A percentile compares a stretch with the other conserved stretches of the same genome.
These are phyloP conservation scores for Nomada fucata DNA, from an alignment of 2,888 invertebrate genomes.

Conservation along the genomic window DNA sequence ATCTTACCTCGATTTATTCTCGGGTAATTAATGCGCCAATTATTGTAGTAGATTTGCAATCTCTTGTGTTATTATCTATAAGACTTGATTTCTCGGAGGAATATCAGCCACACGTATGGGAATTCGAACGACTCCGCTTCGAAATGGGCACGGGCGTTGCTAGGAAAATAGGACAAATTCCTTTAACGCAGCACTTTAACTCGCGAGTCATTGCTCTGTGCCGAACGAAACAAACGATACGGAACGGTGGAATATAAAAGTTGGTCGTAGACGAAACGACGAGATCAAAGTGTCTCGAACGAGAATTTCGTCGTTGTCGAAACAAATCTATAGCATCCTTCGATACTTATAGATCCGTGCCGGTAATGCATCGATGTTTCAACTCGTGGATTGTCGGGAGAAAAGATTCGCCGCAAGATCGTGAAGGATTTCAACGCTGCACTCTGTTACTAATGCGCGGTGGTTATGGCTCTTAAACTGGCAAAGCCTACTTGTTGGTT, in stretches of 20 bases:
- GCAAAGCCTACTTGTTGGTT: not conserved
- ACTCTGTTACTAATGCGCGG: not conserved
- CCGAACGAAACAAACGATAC: too few species aligned
- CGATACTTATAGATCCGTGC: too few species aligned
- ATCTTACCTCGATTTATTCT: not conserved
- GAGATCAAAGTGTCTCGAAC: too few species aligned
- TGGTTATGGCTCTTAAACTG: not conserved
- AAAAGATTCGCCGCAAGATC: not conserved
- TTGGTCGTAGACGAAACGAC: too few species aligned
- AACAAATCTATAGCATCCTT: not conserved
- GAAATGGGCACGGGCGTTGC: slow-evolving; percentile 15
- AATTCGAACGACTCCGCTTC: slow-evolving; percentile 40
- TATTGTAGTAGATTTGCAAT: slow-evolving; percentile 4
- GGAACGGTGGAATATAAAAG: too few species aligned
- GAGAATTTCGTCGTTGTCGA: slow-evolving; percentile 1
- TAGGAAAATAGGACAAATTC: slow-evolving; percentile 1
- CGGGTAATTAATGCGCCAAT: slow-evolving; percentile 23
- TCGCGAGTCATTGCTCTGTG: not conserved
- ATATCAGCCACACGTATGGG: slow-evolving; percentile 29
- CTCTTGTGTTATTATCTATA: slow-evolving; percentile 9
- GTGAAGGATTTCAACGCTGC: not conserved
- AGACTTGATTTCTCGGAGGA: slow-evolving; percentile 54
- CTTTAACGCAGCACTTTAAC: not conserved
- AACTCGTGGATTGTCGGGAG: not conserved
- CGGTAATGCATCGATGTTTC: not conserved